Percentiles rank a stretch among this genome's conserved stretches.
Evolutionary conservation across 2,888 invertebrate species (phyloP).

Genomic region (Pocota personata): DNA sequence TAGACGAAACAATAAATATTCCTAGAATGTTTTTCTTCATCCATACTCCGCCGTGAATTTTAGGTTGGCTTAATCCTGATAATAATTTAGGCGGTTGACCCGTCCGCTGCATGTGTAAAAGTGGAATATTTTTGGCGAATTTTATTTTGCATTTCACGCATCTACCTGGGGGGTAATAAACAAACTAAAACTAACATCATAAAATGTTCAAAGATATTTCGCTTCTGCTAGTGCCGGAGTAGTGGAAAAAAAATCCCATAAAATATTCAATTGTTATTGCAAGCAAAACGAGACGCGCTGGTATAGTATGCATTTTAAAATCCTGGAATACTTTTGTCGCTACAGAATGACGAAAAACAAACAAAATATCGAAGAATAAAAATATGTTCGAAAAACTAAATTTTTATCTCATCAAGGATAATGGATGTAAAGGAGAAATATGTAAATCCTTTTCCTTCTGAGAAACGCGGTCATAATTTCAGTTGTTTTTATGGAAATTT

Average conservation of each 20-base stretch:
- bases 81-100: neutral
- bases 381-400: slow-evolving; percentile 1
- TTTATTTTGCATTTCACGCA: neutral
- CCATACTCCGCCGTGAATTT: neutral
- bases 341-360: slow-evolving; percentile 29
- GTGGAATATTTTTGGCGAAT: neutral
- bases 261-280: slow-evolving; percentile 15
- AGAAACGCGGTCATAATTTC: slow-evolving; percentile 5
- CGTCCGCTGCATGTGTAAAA: neutral
- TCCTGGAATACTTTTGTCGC: neutral
- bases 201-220: slow-evolving; percentile 40
- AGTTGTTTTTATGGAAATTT: neutral
- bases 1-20: neutral
- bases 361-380: slow-evolving; percentile 10
- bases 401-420: slow-evolving; percentile 6
- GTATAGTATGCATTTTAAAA: neutral
- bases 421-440: slow-evolving; percentile 1
- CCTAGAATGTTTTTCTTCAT: neutral
- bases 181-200: slow-evolving; percentile 53
- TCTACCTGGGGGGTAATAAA: slow-evolving; percentile 48
- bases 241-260: neutral
- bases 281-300: neutral
- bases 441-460: slow-evolving; percentile 52
- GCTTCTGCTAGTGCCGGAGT: slow-evolving; percentile 25
- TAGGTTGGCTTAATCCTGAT: neutral